phyloP scores from a whole-genome alignment of 1,140 invertebrate genomes.

The Tenebrio molitor region DNA sequence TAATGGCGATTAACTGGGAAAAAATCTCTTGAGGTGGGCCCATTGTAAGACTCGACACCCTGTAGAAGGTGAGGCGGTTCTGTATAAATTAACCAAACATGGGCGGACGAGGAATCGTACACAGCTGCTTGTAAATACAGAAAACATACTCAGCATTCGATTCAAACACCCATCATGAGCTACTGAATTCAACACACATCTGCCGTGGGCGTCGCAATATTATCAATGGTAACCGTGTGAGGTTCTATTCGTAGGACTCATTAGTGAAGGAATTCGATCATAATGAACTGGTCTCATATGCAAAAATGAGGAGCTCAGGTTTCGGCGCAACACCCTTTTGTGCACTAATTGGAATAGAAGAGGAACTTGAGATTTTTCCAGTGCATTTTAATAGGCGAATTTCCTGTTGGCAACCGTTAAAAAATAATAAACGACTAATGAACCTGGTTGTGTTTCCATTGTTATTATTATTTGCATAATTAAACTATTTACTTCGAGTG shows the following conservation, averaged over 20 bases:
- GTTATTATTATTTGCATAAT: slow-evolving; percentile 24
- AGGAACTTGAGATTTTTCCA: slow-evolving; percentile 31
- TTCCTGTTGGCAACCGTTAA: background rate
- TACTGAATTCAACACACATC: slow-evolving; percentile 33
- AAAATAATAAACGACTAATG: slow-evolving; percentile 30
- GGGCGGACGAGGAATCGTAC: slow-evolving; percentile 9
- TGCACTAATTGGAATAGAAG: slow-evolving; percentile 21
- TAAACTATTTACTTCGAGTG: slow-evolving; percentile 16
- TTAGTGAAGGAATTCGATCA: slow-evolving; percentile 43
- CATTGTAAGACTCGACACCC: no score
- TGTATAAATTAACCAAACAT: slow-evolving; percentile 23
- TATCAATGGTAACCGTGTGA: slow-evolving; percentile 24
- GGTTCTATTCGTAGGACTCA: slow-evolving; percentile 18
- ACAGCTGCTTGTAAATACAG: slow-evolving; percentile 19
- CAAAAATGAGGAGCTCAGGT: slow-evolving; percentile 31
- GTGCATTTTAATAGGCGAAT: slow-evolving; percentile 7
- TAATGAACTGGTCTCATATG: slow-evolving; percentile 44
- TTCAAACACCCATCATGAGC: slow-evolving; percentile 24
- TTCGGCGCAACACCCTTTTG: slow-evolving; percentile 35
- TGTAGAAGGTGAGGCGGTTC: slow-evolving; percentile 6
- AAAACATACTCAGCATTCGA: slow-evolving; percentile 35
- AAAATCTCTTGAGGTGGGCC: no score
- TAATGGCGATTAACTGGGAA: no score
- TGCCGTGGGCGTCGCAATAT: slow-evolving; percentile 32
- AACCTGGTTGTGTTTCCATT: background rate